phyloP scores from a whole-genome alignment of 2,113 vertebrate genomes.

The Zosterops pallidus region DNA sequence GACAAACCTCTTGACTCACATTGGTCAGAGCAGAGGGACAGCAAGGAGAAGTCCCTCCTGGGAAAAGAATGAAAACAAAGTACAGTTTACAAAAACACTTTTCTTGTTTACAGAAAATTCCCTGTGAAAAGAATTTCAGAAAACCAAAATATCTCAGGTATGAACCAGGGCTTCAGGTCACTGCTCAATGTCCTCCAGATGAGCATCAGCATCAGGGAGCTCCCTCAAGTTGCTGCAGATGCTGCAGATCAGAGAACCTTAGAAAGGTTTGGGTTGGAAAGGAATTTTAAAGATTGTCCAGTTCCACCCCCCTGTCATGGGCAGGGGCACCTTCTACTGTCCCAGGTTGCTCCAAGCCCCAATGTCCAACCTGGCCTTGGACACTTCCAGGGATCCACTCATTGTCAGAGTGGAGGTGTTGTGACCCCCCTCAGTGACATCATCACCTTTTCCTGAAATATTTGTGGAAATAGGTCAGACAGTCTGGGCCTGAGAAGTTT shows the following conservation, averaged over 20 bases:
- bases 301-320: rapidly evolving
- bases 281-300: rapidly evolving
- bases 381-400: not conserved
- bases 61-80: no score
- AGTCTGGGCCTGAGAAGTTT: not conserved
- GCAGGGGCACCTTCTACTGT: rapidly evolving
- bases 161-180: not conserved
- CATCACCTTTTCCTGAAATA: not conserved
- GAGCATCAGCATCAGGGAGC: not conserved
- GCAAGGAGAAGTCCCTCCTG: no score
- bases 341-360: not conserved
- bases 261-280: not conserved
- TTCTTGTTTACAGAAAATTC: no score
- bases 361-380: not conserved
- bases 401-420: not conserved
- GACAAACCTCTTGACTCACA: no score
- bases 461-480: not conserved
- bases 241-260: rapidly evolving
- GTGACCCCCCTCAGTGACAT: not conserved
- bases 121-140: no score
- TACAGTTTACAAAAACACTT: no score
- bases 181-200: not conserved
- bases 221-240: not conserved
- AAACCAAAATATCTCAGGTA: no score
- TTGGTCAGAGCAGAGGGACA: no score